These are phyloP conservation scores for Sebastes hubbsi DNA, from an alignment of 2,797 vertebrate species.

Conservation along the genomic window DNA sequence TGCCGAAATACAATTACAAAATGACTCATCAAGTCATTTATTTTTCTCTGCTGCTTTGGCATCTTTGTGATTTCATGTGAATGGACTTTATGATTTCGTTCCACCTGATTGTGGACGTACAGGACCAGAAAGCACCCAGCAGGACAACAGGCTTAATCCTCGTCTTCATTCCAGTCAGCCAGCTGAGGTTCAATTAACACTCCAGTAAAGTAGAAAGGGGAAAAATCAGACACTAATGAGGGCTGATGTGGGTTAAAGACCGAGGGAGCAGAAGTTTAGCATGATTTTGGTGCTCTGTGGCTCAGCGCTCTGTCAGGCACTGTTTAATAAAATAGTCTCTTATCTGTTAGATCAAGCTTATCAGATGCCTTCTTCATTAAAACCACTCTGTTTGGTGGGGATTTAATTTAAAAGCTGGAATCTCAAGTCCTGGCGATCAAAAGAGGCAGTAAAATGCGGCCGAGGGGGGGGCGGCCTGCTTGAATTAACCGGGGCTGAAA, in stretches of 20 bases:
- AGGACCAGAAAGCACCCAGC: slow-evolving; percentile 43
- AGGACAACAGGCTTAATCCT: slow-evolving; percentile 56
- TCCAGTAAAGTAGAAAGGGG: slow-evolving; percentile 33
- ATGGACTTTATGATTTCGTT: slow-evolving; percentile 34
- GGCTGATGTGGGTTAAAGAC: slow-evolving; percentile 50
- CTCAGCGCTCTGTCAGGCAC: not conserved
- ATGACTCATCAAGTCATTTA: not conserved
- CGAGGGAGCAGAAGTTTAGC: slow-evolving; percentile 30
- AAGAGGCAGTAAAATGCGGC: slow-evolving; percentile 52
- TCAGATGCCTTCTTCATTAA: slow-evolving; percentile 61
- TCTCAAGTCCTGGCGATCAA: slow-evolving; percentile 60
- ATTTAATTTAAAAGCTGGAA: slow-evolving; percentile 64
- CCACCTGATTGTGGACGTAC: slow-evolving; percentile 27
- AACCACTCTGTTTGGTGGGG: slow-evolving; percentile 39
- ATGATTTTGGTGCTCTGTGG: slow-evolving; percentile 4
- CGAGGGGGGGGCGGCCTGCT: slow-evolving; percentile 28
- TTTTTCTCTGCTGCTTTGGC: not conserved
- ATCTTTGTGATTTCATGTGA: slow-evolving; percentile 42
- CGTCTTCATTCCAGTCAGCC: slow-evolving; percentile 46
- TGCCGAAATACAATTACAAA: not conserved
- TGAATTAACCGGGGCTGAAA: slow-evolving; percentile 71
- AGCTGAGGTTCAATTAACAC: slow-evolving; percentile 54
- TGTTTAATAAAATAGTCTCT: slow-evolving; percentile 14
- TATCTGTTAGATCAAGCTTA: slow-evolving; percentile 51
- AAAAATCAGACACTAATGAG: slow-evolving; percentile 35